A percentile compares a stretch with the other conserved stretches of the same genome.
These are phyloP conservation scores for Rhopilema esculentum DNA, from an alignment of 30 jellyfish, hydroid and myxozoan species.

Conservation along the genomic window DNA sequence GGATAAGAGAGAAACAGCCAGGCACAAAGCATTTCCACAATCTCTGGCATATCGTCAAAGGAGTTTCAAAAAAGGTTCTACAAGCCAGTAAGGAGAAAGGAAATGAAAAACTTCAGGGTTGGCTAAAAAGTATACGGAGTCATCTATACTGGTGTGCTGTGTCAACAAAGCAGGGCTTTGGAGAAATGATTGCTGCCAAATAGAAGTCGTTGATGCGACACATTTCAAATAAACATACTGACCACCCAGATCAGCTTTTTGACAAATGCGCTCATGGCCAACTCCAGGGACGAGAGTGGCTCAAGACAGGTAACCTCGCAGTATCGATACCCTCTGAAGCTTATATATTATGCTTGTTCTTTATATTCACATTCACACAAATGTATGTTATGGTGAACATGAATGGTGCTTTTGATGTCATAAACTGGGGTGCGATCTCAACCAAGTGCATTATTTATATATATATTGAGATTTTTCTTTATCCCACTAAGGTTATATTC, in stretches of 20 bases:
- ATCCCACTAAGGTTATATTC: not conserved
- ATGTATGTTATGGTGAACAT: not conserved
- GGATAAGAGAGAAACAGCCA: constrained; percentile 40
- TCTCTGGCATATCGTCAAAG: constrained; percentile 46
- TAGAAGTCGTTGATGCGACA: constrained; percentile 1
- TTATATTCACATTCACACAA: not conserved
- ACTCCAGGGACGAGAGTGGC: not conserved
- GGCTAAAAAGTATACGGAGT: constrained; percentile 4
- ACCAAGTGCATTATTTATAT: not conserved
- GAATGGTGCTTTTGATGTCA: not conserved
- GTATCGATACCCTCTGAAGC: not conserved
- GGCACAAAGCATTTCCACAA: constrained; percentile 31
- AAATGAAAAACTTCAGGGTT: constrained; percentile 3
- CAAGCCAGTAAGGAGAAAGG: constrained; percentile 43
- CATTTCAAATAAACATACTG: not conserved
- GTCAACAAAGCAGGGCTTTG: constrained; percentile 1
- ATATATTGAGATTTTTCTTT: not conserved
- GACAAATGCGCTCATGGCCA: not conserved
- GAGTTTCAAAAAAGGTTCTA: constrained; percentile 8
- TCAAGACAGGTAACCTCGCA: constrained; percentile 5
- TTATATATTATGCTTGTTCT: not conserved
- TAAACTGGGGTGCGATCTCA: not conserved
- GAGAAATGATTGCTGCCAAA: not conserved
- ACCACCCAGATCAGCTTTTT: constrained; percentile 1
- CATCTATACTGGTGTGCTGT: constrained; percentile 15